Evolutionary conservation across 2,888 invertebrate species (phyloP).

Genomic region (Hypsopygia costalis): DNA sequence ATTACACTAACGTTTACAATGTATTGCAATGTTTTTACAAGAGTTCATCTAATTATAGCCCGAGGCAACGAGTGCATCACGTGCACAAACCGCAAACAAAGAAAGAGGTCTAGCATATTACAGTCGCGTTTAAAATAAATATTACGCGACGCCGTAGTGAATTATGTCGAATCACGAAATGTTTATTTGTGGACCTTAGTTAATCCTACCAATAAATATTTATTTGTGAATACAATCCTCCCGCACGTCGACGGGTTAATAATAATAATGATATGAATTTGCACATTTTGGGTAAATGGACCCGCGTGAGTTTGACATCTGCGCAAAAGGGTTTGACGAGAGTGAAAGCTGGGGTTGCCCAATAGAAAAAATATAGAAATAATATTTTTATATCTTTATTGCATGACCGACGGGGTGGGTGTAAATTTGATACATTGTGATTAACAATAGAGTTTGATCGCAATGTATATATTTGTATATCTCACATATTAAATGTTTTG

Average conservation of each 20-base stretch:
- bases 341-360: slow-evolving; percentile 31
- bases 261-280: slow-evolving; percentile 33
- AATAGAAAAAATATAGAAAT: slow-evolving; percentile 11
- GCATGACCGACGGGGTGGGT: too few relatives aligned
- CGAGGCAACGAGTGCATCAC: neutral
- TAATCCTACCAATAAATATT: slow-evolving; percentile 38
- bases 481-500: too few relatives aligned
- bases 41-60: neutral
- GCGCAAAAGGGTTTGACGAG: slow-evolving; percentile 37
- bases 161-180: neutral
- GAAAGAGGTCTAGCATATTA: neutral
- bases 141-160: neutral
- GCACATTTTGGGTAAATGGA: slow-evolving; percentile 43
- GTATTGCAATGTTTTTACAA: neutral
- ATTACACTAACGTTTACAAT: too few relatives aligned
- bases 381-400: neutral
- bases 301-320: slow-evolving; percentile 40
- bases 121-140: slow-evolving; percentile 14
- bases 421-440: too few relatives aligned
- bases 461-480: too few relatives aligned
- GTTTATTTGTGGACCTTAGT: slow-evolving; percentile 11
- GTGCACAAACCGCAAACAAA: neutral
- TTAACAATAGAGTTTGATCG: too few relatives aligned
- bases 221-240: slow-evolving; percentile 34
- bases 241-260: slow-evolving; percentile 29